Evolutionary conservation across 23 tunicate genomes (phyloP).

Genomic region (Ciona savignyi): DNA sequence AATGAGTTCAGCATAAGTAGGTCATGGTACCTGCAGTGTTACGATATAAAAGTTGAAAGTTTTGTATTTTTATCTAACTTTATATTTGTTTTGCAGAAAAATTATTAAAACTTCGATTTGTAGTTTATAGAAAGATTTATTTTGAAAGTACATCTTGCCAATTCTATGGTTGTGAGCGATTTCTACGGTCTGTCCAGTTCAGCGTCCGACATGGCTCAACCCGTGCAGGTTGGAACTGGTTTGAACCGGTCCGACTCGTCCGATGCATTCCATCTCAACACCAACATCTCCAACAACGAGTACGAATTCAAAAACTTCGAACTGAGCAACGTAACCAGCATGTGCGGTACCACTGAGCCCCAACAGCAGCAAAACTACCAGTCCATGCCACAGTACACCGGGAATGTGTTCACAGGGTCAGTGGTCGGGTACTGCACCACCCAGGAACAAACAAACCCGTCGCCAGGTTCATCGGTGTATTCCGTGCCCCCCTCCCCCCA

Average conservation of each 20-base stretch:
- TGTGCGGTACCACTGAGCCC: neutral
- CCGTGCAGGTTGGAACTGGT: neutral
- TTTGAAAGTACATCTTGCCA: neutral
- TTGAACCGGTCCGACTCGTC: neutral
- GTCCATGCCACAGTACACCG: neutral
- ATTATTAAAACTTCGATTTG: neutral
- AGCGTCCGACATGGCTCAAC: neutral
- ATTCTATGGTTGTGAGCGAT: neutral
- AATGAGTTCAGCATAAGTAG: neutral
- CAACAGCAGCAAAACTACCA: neutral
- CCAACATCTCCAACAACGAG: neutral
- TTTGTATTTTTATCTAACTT: neutral
- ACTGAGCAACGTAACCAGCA: neutral
- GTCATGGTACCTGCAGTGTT: no score
- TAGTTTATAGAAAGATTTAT: no score
- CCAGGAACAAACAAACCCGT: neutral
- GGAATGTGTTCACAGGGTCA: slow-evolving; percentile 6
- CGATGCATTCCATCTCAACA: neutral
- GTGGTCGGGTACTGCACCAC: slow-evolving; percentile 9
- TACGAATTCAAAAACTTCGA: neutral
- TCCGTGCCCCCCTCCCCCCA: slow-evolving; percentile 3
- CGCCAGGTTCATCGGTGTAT: neutral
- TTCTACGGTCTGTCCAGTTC: neutral
- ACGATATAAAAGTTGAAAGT: no score
- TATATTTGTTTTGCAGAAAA: neutral